Base-by-base conservation (phyloP, 2,888 invertebrate species). In the Pyrrhia umbra region DNA sequence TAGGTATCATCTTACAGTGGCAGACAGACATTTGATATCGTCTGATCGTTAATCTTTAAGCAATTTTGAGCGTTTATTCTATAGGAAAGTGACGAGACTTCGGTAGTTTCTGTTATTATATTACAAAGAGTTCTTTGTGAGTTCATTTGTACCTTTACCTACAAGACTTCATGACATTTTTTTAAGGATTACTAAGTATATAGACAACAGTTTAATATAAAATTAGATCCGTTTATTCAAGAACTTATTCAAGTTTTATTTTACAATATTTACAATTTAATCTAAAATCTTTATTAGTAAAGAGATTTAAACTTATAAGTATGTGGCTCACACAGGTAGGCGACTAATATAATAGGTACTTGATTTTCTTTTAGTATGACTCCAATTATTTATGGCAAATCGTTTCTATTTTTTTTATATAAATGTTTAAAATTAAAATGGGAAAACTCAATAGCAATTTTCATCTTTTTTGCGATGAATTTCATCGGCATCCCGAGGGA, bases 301-400 rank as follows among this genome's bases (percentile, higher is more conserved):
- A 30, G 25, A 20, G 23, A 42, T 30, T 37, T 45, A 8, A 37
- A 13, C 16, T 27, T 6, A 15, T 46, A 43, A 8, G 18, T 13
- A 25, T 15, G 2, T 45, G 30, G 66, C n/a, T 27, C 43, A 50
- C 43, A 60, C 49, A 30, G 39, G 25, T 45, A 13, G 43, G 61
- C 30, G 49, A 27, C 21, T 23, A 45, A 20, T 68, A 18, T 15
- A 50, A 50, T 30, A 25, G 45, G n/a, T 46, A 45, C 23, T 39
- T 51, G 69, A 18, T 18, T 50, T 39, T 45, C 23, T 16, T 59
- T 21, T 2, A 39, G 37, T n/a, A 13, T n/a, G 4, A 34, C 13
- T n/a, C n/a, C 3, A 23, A 6, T 2, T 34, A 34, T 5, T 34
- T 34, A 34, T 34, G 34, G n/a, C 34, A 34, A n/a, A n/a, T 5